Evolutionary conservation across 2,888 invertebrate species (phyloP).

Genomic region (Amaurobius ferox): DNA sequence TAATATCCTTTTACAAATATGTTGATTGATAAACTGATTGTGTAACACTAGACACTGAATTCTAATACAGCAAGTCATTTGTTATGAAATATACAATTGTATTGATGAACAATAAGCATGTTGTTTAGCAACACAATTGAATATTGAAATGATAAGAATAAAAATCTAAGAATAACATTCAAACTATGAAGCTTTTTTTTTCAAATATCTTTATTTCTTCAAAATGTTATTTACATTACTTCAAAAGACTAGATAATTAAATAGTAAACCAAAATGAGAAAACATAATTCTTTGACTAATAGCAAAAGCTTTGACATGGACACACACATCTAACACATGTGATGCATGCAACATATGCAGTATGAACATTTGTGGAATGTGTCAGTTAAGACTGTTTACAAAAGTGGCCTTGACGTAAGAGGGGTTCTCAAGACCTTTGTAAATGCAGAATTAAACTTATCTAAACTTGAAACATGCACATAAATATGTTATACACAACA

Average conservation of each 20-base stretch:
- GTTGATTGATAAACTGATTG: too few species aligned
- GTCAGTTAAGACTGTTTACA: neutral
- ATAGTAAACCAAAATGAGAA: constrained; percentile 16
- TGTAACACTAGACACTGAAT: too few species aligned
- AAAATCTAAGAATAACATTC: too few species aligned
- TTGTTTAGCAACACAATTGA: too few species aligned
- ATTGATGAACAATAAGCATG: too few species aligned
- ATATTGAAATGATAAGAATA: too few species aligned
- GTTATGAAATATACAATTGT: too few species aligned
- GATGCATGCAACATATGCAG: neutral
- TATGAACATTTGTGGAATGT: constrained; percentile 23
- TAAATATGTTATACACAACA: too few species aligned
- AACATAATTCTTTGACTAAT: neutral
- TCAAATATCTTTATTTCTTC: constrained; percentile 57
- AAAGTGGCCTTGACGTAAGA: neutral
- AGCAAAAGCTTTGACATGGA: constrained; percentile 19
- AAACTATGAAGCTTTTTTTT: constrained; percentile 12
- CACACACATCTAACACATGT: neutral
- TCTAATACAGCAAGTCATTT: too few species aligned
- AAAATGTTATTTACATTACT: constrained; percentile 47
- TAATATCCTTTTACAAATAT: too few species aligned
- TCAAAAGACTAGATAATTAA: constrained; percentile 57
- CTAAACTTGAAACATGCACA: too few species aligned
- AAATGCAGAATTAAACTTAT: too few species aligned
- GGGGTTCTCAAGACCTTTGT: constrained; percentile 6